phyloP scores from a whole-genome alignment of 2,797 vertebrate genomes.

The Pyrocephalus nanus region DNA sequence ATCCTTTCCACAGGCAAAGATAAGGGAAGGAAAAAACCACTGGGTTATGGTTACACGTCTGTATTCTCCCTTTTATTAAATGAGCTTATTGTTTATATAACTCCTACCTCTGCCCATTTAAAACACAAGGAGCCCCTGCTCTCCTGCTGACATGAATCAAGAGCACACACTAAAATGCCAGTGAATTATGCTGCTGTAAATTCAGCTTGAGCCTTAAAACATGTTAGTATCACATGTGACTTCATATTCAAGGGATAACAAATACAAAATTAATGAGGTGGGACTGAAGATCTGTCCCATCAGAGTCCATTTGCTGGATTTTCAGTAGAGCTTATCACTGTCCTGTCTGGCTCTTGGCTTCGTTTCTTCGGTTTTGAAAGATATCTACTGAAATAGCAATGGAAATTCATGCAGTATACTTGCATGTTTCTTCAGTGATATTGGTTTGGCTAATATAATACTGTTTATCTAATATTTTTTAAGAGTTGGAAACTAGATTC shows the following conservation, averaged over 20 bases:
- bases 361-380: not conserved
- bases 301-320: not conserved
- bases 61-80: not conserved
- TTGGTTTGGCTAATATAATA: not conserved
- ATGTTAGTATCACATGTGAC: not conserved
- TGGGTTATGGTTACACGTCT: not conserved
- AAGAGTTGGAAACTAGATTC: not conserved
- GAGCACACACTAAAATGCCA: not conserved
- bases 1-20: not conserved
- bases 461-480: not conserved
- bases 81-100: not conserved
- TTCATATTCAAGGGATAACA: not conserved
- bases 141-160: not conserved
- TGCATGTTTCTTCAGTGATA: not conserved
- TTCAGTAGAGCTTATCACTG: not conserved
- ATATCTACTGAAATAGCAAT: not conserved
- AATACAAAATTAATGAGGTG: not conserved
- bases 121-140: not conserved
- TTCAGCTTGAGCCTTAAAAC: not conserved
- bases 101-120: not conserved
- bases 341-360: not conserved
- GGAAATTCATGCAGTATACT: not conserved
- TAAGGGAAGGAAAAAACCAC: accelerated
- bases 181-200: not conserved
- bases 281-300: not conserved